These are phyloP conservation scores for Stenurella melanura DNA, from an alignment of 2,888 invertebrate genomes.

Conservation along the genomic window DNA sequence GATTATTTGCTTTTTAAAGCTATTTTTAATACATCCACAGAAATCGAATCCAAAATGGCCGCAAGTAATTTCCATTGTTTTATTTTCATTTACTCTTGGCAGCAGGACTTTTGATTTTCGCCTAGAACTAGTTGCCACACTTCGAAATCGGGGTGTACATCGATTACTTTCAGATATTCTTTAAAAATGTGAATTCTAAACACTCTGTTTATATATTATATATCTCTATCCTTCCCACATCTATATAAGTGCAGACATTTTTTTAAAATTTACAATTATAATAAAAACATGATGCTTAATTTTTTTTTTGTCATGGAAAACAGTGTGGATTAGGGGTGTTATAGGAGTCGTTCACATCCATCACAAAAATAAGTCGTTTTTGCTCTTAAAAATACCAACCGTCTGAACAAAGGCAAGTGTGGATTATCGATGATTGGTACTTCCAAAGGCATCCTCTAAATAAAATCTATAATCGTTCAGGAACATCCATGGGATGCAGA, in stretches of 20 bases:
- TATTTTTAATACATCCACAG: neutral
- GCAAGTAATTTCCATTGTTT: neutral
- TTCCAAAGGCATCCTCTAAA: conserved; percentile 30
- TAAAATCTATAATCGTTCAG: conserved; percentile 40
- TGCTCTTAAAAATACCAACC: conserved; percentile 33
- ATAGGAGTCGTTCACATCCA: conserved; percentile 13
- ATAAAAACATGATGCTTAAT: conserved; percentile 28
- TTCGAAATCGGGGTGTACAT: neutral
- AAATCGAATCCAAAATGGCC: neutral
- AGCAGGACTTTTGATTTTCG: neutral
- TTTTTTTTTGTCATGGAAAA: conserved; percentile 41
- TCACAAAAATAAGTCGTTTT: conserved; percentile 36
- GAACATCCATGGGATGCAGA: conserved; percentile 53
- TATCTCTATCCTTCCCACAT: conserved; percentile 13
- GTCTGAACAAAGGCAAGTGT: neutral
- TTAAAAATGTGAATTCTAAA: conserved; percentile 38
- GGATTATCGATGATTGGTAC: conserved; percentile 25
- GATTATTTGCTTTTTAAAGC: neutral
- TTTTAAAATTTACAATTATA: neutral
- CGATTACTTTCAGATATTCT: neutral
- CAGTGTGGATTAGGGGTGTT: neutral
- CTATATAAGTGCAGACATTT: conserved; percentile 15
- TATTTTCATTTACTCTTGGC: neutral
- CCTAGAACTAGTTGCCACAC: neutral
- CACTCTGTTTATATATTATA: conserved; percentile 12